Evolutionary conservation across 64 coral and sea anemone species (phyloP).

Genomic region (Stichodactyla helianthus): DNA sequence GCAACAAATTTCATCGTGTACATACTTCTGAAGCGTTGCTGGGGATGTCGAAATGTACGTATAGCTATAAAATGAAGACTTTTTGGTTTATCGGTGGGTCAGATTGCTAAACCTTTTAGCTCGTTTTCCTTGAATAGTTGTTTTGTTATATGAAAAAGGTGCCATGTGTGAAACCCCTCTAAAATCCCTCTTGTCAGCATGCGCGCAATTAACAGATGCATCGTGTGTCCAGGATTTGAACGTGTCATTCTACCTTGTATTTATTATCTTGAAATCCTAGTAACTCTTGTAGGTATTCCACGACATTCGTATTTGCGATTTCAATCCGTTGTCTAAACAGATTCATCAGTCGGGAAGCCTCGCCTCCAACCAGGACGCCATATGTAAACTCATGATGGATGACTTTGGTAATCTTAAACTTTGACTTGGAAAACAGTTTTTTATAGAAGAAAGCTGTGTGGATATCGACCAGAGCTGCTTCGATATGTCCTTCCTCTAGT

Average conservation of each 20-base stretch:
- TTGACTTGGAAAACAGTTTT: not conserved
- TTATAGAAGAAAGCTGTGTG: slow-evolving; percentile 13
- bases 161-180: no score
- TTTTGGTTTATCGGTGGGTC: not conserved
- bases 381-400: slow-evolving; percentile 9
- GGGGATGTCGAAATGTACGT: no score
- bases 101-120: not conserved
- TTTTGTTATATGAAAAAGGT: no score
- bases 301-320: not conserved
- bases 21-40: no score
- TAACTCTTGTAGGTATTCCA: not conserved
- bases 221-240: not conserved
- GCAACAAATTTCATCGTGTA: no score
- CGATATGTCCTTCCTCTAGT: not conserved
- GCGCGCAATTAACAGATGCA: no score
- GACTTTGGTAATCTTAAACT: not conserved
- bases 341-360: not conserved
- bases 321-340: not conserved
- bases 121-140: not conserved
- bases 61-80: no score
- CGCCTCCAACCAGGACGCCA: slow-evolving; percentile 8
- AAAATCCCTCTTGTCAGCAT: no score
- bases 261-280: not conserved
- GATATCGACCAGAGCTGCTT: not conserved
- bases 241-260: not conserved